Conservation (phyloP, 2,888 invertebrate species). For the Malthinus seriepunctatus region DNA sequence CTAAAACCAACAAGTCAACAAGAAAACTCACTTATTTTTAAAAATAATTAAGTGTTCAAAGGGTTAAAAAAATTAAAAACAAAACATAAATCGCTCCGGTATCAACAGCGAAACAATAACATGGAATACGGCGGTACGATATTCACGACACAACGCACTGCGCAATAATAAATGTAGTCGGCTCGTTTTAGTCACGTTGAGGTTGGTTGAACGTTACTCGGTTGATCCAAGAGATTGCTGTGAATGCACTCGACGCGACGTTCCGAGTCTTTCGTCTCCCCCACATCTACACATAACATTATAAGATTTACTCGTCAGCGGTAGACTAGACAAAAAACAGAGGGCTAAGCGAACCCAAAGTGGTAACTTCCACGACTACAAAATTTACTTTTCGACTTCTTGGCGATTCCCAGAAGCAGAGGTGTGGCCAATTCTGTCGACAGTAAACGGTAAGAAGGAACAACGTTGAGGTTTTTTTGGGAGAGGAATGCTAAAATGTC, state of each 20-base stretch:
- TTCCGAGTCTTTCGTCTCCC: slow-evolving; percentile 44
- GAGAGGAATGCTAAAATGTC: no score
- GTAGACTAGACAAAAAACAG: slow-evolving; percentile 37
- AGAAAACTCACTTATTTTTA: no score
- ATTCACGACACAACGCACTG: slow-evolving; percentile 35
- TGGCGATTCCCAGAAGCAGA: neutral
- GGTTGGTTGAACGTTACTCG: slow-evolving; percentile 31
- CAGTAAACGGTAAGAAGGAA: no score
- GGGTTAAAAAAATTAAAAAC: neutral
- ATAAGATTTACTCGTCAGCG: slow-evolving; percentile 31
- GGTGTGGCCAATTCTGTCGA: neutral
- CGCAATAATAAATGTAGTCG: slow-evolving; percentile 38
- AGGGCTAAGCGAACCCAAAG: slow-evolving; percentile 19
- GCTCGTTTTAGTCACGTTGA: slow-evolving; percentile 27
- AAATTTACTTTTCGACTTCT: slow-evolving; percentile 6
- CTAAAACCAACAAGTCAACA: no score
- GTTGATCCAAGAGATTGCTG: slow-evolving; percentile 46
- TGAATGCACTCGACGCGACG: slow-evolving; percentile 50
- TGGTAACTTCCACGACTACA: slow-evolving; percentile 5
- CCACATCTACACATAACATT: slow-evolving; percentile 40
- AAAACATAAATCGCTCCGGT: neutral
- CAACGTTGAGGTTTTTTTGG: neutral
- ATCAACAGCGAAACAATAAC: neutral
- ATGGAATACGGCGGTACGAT: slow-evolving; percentile 18
- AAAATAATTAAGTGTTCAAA: no score